phyloP scores from a whole-genome alignment of 2,888 invertebrate species.

The Coenonympha arcania region DNA sequence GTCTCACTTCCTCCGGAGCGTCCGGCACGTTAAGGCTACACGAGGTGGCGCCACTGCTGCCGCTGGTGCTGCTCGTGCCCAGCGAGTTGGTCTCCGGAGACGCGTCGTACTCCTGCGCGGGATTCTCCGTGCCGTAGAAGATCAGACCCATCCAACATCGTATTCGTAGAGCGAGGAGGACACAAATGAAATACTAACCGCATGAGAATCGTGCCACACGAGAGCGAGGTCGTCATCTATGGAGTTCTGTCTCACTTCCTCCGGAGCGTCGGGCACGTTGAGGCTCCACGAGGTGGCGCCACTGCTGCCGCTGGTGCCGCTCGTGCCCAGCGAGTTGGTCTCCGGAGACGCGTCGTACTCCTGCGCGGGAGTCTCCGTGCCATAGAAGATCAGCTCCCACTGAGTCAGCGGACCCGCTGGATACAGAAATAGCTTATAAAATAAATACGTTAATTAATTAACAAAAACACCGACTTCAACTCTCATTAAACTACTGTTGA shows the following conservation, averaged over 20 bases:
- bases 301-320: constrained; percentile 11
- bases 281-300: constrained; percentile 35
- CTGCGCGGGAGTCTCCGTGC: constrained; percentile 79
- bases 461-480: no score
- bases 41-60: constrained; percentile 33
- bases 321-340: constrained; percentile 56
- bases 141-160: no score
- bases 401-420: constrained; percentile 76
- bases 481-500: no score
- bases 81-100: constrained; percentile 74
- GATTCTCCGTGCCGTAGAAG: constrained; percentile 84
- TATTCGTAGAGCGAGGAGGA: no score
- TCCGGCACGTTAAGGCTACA: constrained; percentile 38
- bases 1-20: constrained; percentile 68
- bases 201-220: constrained; percentile 77
- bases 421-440: constrained; percentile 33
- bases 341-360: constrained; percentile 78
- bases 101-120: constrained; percentile 77
- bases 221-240: constrained; percentile 73
- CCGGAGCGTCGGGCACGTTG: constrained; percentile 44
- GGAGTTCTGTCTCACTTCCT: constrained; percentile 75
- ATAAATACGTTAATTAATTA: no score
- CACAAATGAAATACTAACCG: constrained; percentile 57
- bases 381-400: constrained; percentile 88
- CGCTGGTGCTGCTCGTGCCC: no score